A percentile compares a stretch with the other conserved stretches of the same genome.
phyloP scores from a whole-genome alignment of 2,888 invertebrate genomes.

The Drosophila subsilvestris region DNA sequence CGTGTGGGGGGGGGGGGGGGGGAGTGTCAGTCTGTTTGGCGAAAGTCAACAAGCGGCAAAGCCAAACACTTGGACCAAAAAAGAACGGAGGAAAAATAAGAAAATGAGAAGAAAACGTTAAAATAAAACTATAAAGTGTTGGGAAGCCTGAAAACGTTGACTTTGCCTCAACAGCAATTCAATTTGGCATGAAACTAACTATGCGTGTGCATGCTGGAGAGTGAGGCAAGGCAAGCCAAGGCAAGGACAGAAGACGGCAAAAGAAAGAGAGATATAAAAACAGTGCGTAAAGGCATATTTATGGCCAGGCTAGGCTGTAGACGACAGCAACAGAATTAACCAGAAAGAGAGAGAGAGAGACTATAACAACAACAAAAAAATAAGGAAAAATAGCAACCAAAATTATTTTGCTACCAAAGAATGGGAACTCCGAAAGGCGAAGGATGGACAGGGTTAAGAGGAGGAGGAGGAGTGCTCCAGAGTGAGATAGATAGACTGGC shows the following conservation, averaged over 20 bases:
- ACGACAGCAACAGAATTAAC: slow-evolving; percentile 43
- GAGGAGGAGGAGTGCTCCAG: not conserved
- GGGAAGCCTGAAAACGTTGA: slow-evolving; percentile 61
- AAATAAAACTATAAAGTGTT: slow-evolving; percentile 68
- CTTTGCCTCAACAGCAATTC: slow-evolving; percentile 68
- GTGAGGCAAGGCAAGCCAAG: slow-evolving; percentile 4
- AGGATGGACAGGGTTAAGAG: not conserved
- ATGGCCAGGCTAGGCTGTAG: slow-evolving; percentile 47
- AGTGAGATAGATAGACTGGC: slow-evolving; percentile 33
- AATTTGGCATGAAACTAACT: slow-evolving; percentile 63
- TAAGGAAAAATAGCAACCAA: slow-evolving; percentile 23
- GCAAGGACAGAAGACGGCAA: slow-evolving; percentile 19
- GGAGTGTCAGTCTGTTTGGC: slow-evolving; percentile 35
- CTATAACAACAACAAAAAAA: slow-evolving; percentile 1
- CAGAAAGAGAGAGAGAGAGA: slow-evolving; percentile 10
- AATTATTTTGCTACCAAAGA: slow-evolving; percentile 31
- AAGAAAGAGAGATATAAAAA: not conserved
- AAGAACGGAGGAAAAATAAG: slow-evolving; percentile 21
- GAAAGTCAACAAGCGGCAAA: slow-evolving; percentile 69
- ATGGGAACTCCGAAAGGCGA: slow-evolving; percentile 7
- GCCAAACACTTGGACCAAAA: slow-evolving; percentile 63
- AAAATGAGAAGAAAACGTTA: slow-evolving; percentile 10
- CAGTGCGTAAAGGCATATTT: slow-evolving; percentile 46
- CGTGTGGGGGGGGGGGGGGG: slow-evolving; percentile 21
- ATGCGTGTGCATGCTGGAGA: slow-evolving; percentile 53